Conservation (phyloP, 1,140 invertebrate genomes). For the Dendroctonus valens region DNA sequence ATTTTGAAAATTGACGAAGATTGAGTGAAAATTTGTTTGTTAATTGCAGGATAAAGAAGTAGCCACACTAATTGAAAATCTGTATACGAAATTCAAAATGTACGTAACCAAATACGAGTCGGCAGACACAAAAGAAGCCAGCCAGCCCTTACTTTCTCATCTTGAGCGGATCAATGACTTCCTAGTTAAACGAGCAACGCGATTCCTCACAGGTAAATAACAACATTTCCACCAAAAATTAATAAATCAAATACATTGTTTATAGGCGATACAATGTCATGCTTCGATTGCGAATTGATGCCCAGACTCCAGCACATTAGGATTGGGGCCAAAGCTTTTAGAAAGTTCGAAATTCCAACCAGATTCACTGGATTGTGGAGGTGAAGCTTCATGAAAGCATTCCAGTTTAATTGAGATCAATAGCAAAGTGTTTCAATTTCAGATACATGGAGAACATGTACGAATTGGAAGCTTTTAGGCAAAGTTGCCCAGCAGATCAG, state of each 20-base stretch:
- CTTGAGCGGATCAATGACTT: constrained; percentile 87
- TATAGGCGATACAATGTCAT: constrained; percentile 88
- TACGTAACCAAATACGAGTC: constrained; percentile 84
- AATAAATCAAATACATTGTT: not conserved
- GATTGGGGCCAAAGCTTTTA: constrained; percentile 93
- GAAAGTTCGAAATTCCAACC: constrained; percentile 90
- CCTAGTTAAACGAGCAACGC: constrained; percentile 76
- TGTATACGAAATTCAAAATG: constrained; percentile 91
- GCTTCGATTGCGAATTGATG: constrained; percentile 99
- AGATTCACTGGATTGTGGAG: constrained; percentile 81
- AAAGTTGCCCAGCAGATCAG: constrained; percentile 95
- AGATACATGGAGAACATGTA: constrained; percentile 95
- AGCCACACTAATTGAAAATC: constrained; percentile 87
- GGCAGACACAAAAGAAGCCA: constrained; percentile 64
- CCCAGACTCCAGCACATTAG: constrained; percentile 96
- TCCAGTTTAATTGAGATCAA: not conserved
- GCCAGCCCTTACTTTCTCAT: constrained; percentile 77
- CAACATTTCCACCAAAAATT: too few species aligned
- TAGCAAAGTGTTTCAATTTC: constrained; percentile 4
- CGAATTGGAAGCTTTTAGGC: constrained; percentile 90
- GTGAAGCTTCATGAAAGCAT: constrained; percentile 1
- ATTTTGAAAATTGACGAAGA: not conserved
- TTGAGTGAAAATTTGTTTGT: not conserved
- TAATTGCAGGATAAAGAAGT: constrained; percentile 81
- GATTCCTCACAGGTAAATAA: constrained; percentile 78